These are phyloP conservation scores for Mastacembelus armatus DNA, from an alignment of 2,797 vertebrate species.

Conservation along the genomic window DNA sequence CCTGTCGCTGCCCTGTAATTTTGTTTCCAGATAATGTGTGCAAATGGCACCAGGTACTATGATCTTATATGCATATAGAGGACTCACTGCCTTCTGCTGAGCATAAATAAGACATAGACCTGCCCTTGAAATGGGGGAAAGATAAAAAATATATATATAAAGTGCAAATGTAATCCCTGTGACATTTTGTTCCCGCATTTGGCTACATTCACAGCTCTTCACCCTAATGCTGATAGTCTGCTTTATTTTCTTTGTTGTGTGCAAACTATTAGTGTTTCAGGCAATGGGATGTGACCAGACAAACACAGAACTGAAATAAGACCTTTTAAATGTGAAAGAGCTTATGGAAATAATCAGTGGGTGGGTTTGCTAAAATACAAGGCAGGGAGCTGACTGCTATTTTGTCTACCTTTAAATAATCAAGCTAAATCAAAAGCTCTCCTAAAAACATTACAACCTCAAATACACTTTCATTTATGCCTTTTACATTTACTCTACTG, in stretches of 20 bases:
- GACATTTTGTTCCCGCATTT: conserved; percentile 68
- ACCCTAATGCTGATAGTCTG: conserved; percentile 7
- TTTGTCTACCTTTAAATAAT: too few relatives aligned
- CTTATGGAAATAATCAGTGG: conserved; percentile 1
- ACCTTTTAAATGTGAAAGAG: background rate
- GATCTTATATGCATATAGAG: conserved; percentile 60
- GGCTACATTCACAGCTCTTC: conserved; percentile 10
- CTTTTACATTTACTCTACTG: too few relatives aligned
- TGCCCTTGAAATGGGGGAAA: conserved; percentile 47
- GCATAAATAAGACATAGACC: conserved; percentile 65
- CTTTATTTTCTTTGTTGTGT: conserved; percentile 31
- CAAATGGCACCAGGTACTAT: conserved; percentile 20
- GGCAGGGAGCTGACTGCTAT: background rate
- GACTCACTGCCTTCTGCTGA: conserved; percentile 47
- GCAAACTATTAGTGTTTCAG: conserved; percentile 52
- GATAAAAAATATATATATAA: conserved; percentile 58
- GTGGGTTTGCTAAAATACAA: too few relatives aligned
- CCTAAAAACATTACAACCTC: too few relatives aligned
- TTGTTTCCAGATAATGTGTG: conserved; percentile 61
- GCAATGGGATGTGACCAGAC: conserved; percentile 22
- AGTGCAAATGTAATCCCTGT: conserved; percentile 67
- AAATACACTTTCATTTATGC: too few relatives aligned
- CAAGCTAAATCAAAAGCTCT: too few relatives aligned
- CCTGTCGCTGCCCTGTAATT: conserved; percentile 62
- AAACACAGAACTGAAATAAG: conserved; percentile 33